phyloP scores from a whole-genome alignment of 1,140 invertebrate species.

The Probaryconus sp. region DNA sequence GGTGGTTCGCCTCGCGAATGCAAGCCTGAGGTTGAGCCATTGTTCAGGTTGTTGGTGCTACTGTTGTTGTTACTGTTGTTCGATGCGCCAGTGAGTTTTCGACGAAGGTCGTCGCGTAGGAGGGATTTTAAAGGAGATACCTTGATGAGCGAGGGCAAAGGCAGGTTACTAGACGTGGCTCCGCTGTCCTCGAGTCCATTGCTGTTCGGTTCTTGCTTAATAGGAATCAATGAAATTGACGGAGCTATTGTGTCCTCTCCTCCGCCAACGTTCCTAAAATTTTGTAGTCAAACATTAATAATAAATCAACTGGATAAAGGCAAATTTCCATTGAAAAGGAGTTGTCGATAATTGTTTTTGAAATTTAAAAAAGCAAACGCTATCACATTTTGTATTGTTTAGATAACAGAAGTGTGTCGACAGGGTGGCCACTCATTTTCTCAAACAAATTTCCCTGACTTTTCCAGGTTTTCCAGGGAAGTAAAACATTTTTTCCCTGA shows the following conservation, averaged over 20 bases:
- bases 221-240: constrained; percentile 90
- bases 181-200: constrained; percentile 77
- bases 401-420: too few species aligned
- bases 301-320: too few species aligned
- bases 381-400: too few species aligned
- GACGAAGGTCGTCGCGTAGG: constrained; percentile 87
- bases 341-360: too few species aligned
- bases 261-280: constrained; percentile 63
- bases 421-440: too few species aligned
- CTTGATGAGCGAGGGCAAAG: constrained; percentile 82
- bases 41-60: constrained; percentile 73
- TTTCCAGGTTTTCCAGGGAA: too few species aligned
- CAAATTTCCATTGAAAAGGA: too few species aligned
- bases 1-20: constrained; percentile 74
- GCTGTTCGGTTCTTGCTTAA: constrained; percentile 85
- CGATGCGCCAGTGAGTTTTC: constrained; percentile 82
- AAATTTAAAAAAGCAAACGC: too few species aligned
- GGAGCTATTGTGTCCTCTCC: constrained; percentile 82
- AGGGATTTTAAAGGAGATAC: constrained; percentile 90
- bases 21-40: constrained; percentile 62
- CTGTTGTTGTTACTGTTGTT: constrained; percentile 75
- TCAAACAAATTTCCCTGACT: too few species aligned
- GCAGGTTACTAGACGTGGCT: constrained; percentile 82
- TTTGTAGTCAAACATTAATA: too few species aligned
- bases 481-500: too few species aligned